A percentile compares a stretch with the other conserved stretches of the same genome.
Conservation (phyloP, 2,888 invertebrate species). For the Pristionchus mayeri region DNA sequence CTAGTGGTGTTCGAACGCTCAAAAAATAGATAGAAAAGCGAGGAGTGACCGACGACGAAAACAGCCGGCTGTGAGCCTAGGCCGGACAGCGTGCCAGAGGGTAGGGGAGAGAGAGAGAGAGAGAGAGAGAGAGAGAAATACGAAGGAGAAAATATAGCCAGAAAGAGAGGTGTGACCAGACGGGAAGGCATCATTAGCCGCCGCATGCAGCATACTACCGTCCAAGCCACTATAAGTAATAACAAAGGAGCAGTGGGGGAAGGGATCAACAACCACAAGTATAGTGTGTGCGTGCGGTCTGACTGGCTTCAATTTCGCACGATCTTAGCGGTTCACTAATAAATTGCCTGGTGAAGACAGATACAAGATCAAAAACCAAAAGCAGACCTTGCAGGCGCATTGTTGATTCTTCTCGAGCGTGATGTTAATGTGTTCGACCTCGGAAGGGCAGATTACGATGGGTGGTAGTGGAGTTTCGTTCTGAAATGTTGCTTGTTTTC, state of each 20-base stretch:
- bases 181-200: conserved; percentile 30
- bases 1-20: background rate
- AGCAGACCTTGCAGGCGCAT: conserved; percentile 70
- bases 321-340: no score
- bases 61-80: conserved; percentile 2
- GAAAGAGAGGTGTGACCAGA: background rate
- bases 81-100: no score
- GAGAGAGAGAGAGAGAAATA: conserved; percentile 1
- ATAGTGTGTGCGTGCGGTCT: no score
- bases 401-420: conserved; percentile 75
- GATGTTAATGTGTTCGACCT: conserved; percentile 73
- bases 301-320: no score
- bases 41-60: conserved; percentile 38
- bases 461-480: conserved; percentile 72
- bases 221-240: conserved; percentile 2
- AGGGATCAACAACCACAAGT: no score
- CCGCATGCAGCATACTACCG: background rate
- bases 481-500: conserved; percentile 54
- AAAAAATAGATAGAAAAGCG: conserved; percentile 36
- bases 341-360: no score
- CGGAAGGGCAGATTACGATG: conserved; percentile 73
- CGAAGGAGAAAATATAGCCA: no score
- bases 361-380: conserved; percentile 29
- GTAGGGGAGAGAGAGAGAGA: background rate
- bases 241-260: background rate